Evolutionary conservation across 2,797 vertebrate species (phyloP), one percentile per base, ranked within the genome.

Genomic region (Paramormyrops hopkinsi): DNA sequence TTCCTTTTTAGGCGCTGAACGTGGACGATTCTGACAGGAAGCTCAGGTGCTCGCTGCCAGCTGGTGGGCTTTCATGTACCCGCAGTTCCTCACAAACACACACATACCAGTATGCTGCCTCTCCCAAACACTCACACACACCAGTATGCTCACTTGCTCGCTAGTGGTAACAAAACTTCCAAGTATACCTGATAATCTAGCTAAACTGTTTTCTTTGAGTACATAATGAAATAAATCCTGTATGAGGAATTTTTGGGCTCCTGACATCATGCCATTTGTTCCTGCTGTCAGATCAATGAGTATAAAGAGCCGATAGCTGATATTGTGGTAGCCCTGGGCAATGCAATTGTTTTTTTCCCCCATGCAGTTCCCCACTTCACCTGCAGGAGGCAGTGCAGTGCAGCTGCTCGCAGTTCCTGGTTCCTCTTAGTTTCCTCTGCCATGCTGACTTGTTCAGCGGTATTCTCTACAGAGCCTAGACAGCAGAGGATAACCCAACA

Each of bases 1-100:
- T 93, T 90, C 83, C 94, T 94, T 95, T 94, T 96, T 94, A 93
- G 94, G 94, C 86, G 90, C 89, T 92, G 79, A 9, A 46, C 89
- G 51, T 85, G 82, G 88, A 22, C 69, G 46, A 50, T 85, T 90
- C 88, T 14, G 50, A 88, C 65, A 88, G 88, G 89, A 92, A 92
- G 37, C 91, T 90, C 90, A 25, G 76, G 29, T 83, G 59, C 37
- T 88, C 89, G 14, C 88, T 86, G 92, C 92, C 91, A 91, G 33
- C 37, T 48, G 65, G 12, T 50, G 2, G 22, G 33, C 48, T 53
- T 37, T 37, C 50, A 19, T 86, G 84, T 29, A 92, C 87, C 90
- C 93, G 90, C 92, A 93, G 91, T 88, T 50, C 73, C 85, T 92
- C 84, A 3, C 44, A 69, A n/a, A 89, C 82, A 89, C 85, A 56